Evolutionary conservation across 2,113 vertebrate genomes (phyloP).

Genomic region (Ahaetulla prasina): DNA sequence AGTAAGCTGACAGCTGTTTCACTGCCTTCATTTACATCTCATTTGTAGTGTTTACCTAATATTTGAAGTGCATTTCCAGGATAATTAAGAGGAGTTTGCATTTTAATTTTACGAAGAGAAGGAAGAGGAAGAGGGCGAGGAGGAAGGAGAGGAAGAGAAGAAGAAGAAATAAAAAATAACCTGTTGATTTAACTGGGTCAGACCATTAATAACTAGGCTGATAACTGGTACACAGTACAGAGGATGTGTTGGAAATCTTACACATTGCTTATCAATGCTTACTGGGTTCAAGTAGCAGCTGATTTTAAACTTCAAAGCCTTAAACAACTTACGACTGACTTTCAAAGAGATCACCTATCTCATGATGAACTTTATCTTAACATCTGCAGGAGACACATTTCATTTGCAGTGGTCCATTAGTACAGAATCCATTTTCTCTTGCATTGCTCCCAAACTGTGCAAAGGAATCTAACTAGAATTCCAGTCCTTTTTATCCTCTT

Average conservation of each 20-base stretch:
- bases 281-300: neutral
- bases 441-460: neutral
- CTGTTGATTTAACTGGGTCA: neutral
- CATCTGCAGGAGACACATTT: neutral
- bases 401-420: neutral
- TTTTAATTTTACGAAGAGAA: neutral
- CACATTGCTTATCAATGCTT: neutral
- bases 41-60: conserved; percentile 42
- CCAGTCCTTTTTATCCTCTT: neutral
- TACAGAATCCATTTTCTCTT: neutral
- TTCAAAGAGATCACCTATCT: neutral
- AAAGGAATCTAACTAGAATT: neutral
- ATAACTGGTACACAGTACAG: neutral
- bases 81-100: neutral
- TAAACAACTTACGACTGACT: neutral
- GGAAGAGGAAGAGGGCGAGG: neutral
- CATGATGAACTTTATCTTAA: neutral
- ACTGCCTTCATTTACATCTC: conserved; percentile 47
- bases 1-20: conserved; percentile 37
- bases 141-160: neutral
- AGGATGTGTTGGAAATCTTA: neutral
- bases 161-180: neutral
- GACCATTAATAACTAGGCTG: neutral
- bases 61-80: conserved; percentile 28
- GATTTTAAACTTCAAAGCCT: neutral